A percentile compares a stretch with the other conserved stretches of the same genome.
These are phyloP conservation scores for Drosophila takahashii DNA, from an alignment of 1,140 invertebrate genomes.

Conservation along the genomic window DNA sequence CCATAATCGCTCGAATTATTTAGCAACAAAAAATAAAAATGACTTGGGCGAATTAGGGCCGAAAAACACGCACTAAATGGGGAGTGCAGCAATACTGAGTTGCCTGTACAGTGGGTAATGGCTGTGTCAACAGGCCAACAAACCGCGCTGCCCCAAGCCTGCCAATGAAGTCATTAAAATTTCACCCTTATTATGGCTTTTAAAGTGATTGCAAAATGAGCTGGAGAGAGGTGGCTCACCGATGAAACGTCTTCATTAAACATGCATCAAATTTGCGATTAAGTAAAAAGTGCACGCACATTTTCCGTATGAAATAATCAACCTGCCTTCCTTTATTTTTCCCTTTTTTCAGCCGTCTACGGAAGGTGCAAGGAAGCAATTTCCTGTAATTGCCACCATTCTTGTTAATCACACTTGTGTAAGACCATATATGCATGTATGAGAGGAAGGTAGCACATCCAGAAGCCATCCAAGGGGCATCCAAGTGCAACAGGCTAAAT, in stretches of 20 bases:
- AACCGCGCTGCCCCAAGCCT: slow-evolving; percentile 16
- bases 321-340: slow-evolving; percentile 16
- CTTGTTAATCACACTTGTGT: slow-evolving; percentile 77
- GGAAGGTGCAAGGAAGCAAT: slow-evolving; percentile 84
- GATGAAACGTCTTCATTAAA: slow-evolving; percentile 78
- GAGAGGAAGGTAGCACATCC: slow-evolving; percentile 25
- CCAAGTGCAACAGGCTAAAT: slow-evolving; percentile 60
- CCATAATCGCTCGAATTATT: slow-evolving; percentile 45
- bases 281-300: slow-evolving; percentile 80
- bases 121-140: slow-evolving; percentile 68
- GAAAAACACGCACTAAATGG: slow-evolving; percentile 66
- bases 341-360: slow-evolving; percentile 28
- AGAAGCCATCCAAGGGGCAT: slow-evolving; percentile 46
- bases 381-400: slow-evolving; percentile 82
- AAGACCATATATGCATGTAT: slow-evolving; percentile 18
- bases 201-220: slow-evolving; percentile 82
- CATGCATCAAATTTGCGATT: slow-evolving; percentile 76
- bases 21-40: slow-evolving; percentile 39
- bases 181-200: slow-evolving; percentile 84
- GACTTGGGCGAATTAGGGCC: slow-evolving; percentile 48
- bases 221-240: slow-evolving; percentile 31
- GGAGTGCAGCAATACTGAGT: background rate
- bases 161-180: slow-evolving; percentile 83
- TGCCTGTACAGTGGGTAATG: slow-evolving; percentile 40
- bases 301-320: slow-evolving; percentile 63